phyloP scores from a whole-genome alignment of 2,113 vertebrate species.

The Nannospalax galili region DNA sequence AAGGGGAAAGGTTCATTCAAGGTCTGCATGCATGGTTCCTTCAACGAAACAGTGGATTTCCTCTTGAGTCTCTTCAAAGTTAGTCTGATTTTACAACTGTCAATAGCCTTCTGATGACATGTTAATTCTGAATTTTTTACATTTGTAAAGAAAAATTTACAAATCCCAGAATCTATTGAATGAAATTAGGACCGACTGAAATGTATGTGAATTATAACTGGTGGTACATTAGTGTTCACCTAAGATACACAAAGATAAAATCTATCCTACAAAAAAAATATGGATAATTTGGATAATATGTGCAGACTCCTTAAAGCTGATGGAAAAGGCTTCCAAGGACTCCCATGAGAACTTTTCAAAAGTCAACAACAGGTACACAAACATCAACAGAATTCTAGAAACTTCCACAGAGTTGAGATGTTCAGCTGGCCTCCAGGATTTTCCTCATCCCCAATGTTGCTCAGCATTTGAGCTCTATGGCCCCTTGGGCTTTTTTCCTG shows the following conservation, averaged over 20 bases:
- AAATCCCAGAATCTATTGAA: too few relatives aligned
- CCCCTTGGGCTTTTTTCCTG: accelerated
- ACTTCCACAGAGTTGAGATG: not conserved
- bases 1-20: not conserved
- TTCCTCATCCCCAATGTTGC: not conserved
- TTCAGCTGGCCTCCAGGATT: not conserved
- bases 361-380: not conserved
- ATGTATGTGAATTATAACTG: not conserved
- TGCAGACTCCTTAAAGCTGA: not conserved
- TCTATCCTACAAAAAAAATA: too few relatives aligned
- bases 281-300: not conserved
- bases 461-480: not conserved
- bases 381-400: not conserved
- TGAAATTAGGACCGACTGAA: not conserved
- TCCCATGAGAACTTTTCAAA: not conserved
- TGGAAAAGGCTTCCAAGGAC: not conserved
- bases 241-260: not conserved
- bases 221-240: not conserved
- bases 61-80: not conserved
- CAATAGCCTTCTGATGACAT: not conserved
- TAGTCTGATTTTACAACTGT: not conserved
- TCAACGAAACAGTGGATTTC: not conserved
- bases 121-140: too few relatives aligned
- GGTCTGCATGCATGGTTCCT: not conserved
- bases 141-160: not conserved